Evolutionary conservation across 2,113 vertebrate species (phyloP).

Genomic region (Plotosus lineatus): DNA sequence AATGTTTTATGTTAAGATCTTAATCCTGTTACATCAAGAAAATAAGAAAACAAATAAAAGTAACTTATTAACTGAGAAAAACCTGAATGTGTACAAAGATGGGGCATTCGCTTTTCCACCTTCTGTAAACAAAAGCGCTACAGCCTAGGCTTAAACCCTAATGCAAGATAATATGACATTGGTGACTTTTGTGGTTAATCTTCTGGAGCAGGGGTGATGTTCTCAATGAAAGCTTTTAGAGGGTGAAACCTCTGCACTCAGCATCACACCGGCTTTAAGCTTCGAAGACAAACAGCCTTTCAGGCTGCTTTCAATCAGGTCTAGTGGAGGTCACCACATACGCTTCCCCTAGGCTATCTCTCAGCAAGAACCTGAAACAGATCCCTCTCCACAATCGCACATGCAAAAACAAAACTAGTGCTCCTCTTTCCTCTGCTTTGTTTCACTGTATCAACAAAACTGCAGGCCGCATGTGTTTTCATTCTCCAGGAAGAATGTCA

Average conservation of each 20-base stretch:
- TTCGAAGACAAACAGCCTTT: slow-evolving; percentile 44
- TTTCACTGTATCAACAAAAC: slow-evolving; percentile 66
- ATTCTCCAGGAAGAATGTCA: slow-evolving; percentile 69
- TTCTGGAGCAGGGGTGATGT: slow-evolving; percentile 21
- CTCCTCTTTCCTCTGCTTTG: slow-evolving; percentile 28
- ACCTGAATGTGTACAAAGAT: background rate
- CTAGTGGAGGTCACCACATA: slow-evolving; percentile 38
- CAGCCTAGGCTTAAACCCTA: background rate
- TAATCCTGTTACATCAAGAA: background rate
- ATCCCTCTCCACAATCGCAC: slow-evolving; percentile 29
- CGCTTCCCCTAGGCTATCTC: slow-evolving; percentile 30
- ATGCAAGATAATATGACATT: slow-evolving; percentile 19
- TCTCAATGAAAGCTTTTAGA: slow-evolving; percentile 28
- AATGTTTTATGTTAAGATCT: background rate
- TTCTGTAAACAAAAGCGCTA: slow-evolving; percentile 2
- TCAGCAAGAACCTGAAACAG: slow-evolving; percentile 15
- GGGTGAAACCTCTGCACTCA: slow-evolving; percentile 24
- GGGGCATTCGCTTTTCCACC: background rate
- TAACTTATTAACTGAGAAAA: background rate
- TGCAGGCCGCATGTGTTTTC: slow-evolving; percentile 63
- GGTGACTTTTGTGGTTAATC: slow-evolving; percentile 44
- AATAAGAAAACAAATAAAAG: background rate
- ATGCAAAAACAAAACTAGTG: slow-evolving; percentile 17
- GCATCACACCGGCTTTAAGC: slow-evolving; percentile 18
- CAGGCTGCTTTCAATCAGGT: slow-evolving; percentile 37